Evolutionary conservation across 2,888 invertebrate species (phyloP), one percentile per base, ranked within the genome.

Genomic region (Pantelozetes paolii): DNA sequence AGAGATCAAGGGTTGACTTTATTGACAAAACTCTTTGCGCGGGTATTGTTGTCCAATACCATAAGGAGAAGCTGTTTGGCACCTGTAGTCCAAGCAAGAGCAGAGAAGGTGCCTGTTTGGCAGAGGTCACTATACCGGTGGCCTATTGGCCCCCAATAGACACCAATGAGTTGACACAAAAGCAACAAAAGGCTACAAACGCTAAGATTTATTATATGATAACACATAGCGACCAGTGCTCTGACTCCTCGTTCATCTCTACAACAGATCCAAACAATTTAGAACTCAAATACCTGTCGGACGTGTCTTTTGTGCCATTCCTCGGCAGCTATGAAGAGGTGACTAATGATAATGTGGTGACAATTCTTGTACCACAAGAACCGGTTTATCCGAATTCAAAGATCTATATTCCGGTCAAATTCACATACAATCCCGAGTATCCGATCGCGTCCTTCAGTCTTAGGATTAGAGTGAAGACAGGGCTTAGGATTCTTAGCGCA

Each of bases 31-130:
- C 71, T 30, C 45, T 74, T 28, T 75, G 75, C 32, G 73, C 73
- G 5, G 71, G 57, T 23, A 50, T 75, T 82, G 32, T 81, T 81
- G 83, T 82, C 0, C 80, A 82, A 75, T 80, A 80, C 48, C 79
- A 80, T 67, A 79, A 78, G 59, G 78, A 86, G 71, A 86, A 89
- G 3, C 84, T 94, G 76, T 90, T 91, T 72, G 90, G 94, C 0
- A 90, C 92, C n/a, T 96, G 95, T 83, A 92, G 92, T 80, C 94
- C 95, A 1, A 92, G 92, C 81, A 91, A 92, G 70, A 79, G 79
- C 15, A 91, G 92, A 81, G 93, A 94, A 81, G 92, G 94, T 0
- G 94, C 94, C 0, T 96, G 95, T 81, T 86, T 96, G 72, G 93
- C 93, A 0, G 90, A 92, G 80, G 85, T 93, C 74, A 90, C 91